A percentile compares a stretch with the other conserved stretches of the same genome.
Conservation (phyloP, 1,140 invertebrate genomes). For the Callitettix versicolor region DNA sequence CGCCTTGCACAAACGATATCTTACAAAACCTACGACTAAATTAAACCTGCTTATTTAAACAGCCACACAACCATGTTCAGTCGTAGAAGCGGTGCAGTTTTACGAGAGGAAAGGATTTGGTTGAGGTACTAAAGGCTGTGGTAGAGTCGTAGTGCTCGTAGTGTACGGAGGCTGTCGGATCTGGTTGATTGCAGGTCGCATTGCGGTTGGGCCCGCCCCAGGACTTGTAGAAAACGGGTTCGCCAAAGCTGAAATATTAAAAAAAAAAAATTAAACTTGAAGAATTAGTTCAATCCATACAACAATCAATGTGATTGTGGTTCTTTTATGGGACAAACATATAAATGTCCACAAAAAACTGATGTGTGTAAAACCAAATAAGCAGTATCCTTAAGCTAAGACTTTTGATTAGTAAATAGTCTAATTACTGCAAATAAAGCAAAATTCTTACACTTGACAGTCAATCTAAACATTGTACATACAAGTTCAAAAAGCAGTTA, state of each 20-base stretch:
- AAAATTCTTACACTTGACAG: not conserved
- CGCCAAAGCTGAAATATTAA: conserved; percentile 17
- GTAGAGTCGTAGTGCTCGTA: conserved; percentile 5
- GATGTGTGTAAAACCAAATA: not conserved
- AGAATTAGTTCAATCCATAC: not conserved
- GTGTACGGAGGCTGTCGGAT: conserved; percentile 2
- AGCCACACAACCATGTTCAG: conserved; percentile 2
- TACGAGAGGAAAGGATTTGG: conserved; percentile 24
- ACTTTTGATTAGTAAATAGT: not conserved
- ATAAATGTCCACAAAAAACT: not conserved
- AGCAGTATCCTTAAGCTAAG: not conserved
- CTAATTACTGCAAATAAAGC: not conserved
- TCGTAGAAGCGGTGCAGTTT: not conserved
- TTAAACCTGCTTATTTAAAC: not conserved
- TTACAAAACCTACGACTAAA: not conserved
- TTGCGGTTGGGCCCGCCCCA: not conserved
- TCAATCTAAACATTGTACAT: no score
- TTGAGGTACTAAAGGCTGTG: conserved; percentile 20
- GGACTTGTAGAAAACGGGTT: conserved; percentile 20
- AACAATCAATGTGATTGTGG: not conserved
- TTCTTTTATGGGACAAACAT: not conserved
- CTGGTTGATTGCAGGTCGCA: not conserved
- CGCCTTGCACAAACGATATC: no score
- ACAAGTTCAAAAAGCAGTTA: no score
- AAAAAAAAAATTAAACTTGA: not conserved